Base-by-base conservation (phyloP, 1,140 invertebrate species). In the Pectinophora gossypiella region DNA sequence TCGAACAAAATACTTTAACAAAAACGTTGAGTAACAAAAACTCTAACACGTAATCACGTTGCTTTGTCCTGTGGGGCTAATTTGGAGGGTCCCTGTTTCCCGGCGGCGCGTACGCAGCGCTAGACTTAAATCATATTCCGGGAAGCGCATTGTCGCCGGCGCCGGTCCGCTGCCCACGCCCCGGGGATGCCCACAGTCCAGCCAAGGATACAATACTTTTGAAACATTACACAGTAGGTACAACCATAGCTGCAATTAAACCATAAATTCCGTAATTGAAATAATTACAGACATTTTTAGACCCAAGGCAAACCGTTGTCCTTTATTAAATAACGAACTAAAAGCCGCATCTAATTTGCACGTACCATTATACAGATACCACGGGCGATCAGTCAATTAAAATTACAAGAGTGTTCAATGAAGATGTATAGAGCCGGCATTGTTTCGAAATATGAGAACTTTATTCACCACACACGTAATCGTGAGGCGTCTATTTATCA, bases 101-200 rank as follows among this genome's bases (percentile, higher is more conserved):
- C 23, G n/a, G n/a, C 27, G 36, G 36, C 53, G 45, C 60, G 53
- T 53, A 50, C 48, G 32, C 53, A 45, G 40, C 56, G 48, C 57
- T n/a, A n/a, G n/a, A n/a, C n/a, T 69, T 64, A 54, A 54, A 62
- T 62, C 40, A 48, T 56, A 63, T 77, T 77, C 72, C 74, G 56
- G 74, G 71, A 74, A 74, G 12, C 59, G 56, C 56, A 42, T 63
- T 56, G 61, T 65, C 59, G 50, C 42, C 56, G 49, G 62, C 61
- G 32, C 43, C 59, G 61, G 58, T 61, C 48, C 56, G 49, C 21
- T 48, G 40, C 35, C 2, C 16, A 40, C 6, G 58, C 52, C 48
- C 48, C 22, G 54, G 45, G 46, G 54, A 53, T 51, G 36, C 36
- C 36, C 36, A 18, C 27, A 38, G n/a, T n/a, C 35, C 3, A 38